Conservation (phyloP, 2,797 vertebrate genomes). For the Rhinella marina region DNA sequence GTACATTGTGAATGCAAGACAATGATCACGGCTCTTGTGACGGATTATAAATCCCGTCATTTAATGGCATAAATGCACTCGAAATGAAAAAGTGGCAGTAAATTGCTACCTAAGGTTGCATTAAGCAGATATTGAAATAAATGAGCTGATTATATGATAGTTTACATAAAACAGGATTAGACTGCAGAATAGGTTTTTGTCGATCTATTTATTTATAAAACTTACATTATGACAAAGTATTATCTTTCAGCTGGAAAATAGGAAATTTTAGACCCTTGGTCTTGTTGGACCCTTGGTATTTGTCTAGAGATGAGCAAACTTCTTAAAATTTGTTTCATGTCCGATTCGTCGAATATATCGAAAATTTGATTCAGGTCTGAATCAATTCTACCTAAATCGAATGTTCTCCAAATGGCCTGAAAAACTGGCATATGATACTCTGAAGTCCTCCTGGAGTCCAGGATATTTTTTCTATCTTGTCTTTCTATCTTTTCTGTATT, state of each 20-base stretch:
- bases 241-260: background rate
- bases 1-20: slow-evolving; percentile 40
- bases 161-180: slow-evolving; percentile 42
- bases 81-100: slow-evolving; percentile 42
- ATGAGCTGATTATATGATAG: slow-evolving; percentile 52
- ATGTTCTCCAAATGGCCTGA: too few species aligned
- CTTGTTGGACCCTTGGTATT: too few species aligned
- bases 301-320: too few species aligned
- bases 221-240: slow-evolving; percentile 11
- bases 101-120: slow-evolving; percentile 53
- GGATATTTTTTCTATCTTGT: too few species aligned
- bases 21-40: slow-evolving; percentile 29
- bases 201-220: slow-evolving; percentile 28
- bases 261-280: slow-evolving; percentile 3
- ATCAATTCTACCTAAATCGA: too few species aligned
- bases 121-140: slow-evolving; percentile 55
- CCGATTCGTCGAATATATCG: too few species aligned
- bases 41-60: slow-evolving; percentile 44
- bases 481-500: too few species aligned
- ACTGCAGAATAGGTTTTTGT: slow-evolving; percentile 36
- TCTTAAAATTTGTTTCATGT: too few species aligned
- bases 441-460: too few species aligned
- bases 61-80: slow-evolving; percentile 39
- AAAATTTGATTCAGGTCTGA: too few species aligned
- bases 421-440: too few species aligned